Conservation (phyloP, 2,113 vertebrate genomes). For the Grallaria varia region DNA sequence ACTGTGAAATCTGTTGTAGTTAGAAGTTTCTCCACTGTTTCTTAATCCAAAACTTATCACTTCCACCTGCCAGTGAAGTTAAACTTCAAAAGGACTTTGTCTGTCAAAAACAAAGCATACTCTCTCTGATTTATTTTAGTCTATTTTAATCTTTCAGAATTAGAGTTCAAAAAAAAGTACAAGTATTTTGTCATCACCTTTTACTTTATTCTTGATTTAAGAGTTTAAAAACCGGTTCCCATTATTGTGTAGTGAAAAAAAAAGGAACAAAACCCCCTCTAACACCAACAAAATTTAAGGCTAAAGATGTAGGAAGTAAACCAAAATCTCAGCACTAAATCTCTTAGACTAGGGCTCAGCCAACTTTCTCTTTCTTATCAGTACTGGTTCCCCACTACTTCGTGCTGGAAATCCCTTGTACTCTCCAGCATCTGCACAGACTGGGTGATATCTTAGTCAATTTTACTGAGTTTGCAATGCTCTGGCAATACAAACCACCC, state of each 20-base stretch:
- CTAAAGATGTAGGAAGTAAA: neutral
- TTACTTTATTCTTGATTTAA: neutral
- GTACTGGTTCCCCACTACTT: neutral
- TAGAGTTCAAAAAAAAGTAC: neutral
- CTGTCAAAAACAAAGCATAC: neutral
- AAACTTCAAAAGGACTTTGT: neutral
- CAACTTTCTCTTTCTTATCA: neutral
- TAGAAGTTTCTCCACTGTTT: neutral
- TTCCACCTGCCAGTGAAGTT: neutral
- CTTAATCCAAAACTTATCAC: neutral
- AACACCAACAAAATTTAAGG: neutral
- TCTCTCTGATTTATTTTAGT: neutral
- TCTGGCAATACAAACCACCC: neutral
- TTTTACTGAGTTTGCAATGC: neutral
- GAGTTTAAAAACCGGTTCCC: neutral
- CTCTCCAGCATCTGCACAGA: neutral
- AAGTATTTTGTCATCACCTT: neutral
- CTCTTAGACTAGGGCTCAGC: neutral
- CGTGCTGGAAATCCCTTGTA: neutral
- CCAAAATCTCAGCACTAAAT: neutral
- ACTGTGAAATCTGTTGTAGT: neutral
- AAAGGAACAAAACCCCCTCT: rapidly evolving
- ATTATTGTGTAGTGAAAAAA: neutral
- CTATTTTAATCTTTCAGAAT: neutral
- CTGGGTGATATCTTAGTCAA: neutral